Evolutionary conservation across 1,140 invertebrate species (phyloP).

Genomic region (Zophobas atratus): DNA sequence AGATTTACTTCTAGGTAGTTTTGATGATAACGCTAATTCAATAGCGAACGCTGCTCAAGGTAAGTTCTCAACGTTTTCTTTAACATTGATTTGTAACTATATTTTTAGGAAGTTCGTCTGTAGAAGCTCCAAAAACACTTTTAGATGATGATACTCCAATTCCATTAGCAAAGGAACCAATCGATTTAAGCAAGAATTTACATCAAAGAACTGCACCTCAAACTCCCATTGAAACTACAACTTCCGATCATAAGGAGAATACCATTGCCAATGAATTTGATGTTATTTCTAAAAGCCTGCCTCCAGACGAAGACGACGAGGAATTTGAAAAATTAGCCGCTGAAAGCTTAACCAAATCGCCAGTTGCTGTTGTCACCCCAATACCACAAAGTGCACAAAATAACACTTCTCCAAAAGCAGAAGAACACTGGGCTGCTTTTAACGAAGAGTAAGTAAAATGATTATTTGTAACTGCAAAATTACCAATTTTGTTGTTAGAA

Average conservation of each 20-base stretch:
- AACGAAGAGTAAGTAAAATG: constrained; percentile 65
- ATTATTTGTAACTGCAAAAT: constrained; percentile 11
- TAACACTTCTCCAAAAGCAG: constrained; percentile 64
- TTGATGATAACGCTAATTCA: constrained; percentile 69
- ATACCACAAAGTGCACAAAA: constrained; percentile 56
- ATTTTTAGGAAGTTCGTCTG: constrained; percentile 40
- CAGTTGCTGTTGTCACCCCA: constrained; percentile 63
- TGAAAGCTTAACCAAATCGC: constrained; percentile 77
- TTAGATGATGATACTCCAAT: constrained; percentile 79
- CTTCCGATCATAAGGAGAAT: constrained; percentile 46
- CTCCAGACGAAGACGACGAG: constrained; percentile 53
- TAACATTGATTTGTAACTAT: constrained; percentile 6
- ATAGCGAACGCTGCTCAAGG: constrained; percentile 25
- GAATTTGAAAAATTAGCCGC: constrained; percentile 83
- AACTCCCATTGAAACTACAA: background rate
- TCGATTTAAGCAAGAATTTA: constrained; percentile 76
- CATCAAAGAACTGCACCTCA: constrained; percentile 64
- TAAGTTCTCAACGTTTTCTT: constrained; percentile 28
- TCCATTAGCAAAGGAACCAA: constrained; percentile 75
- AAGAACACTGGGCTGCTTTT: constrained; percentile 76
- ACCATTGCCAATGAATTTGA: constrained; percentile 71
- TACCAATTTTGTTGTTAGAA: constrained; percentile 19
- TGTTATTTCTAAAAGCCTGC: constrained; percentile 57
- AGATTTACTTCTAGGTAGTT: constrained; percentile 80
- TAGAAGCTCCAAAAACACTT: constrained; percentile 70